Base-by-base conservation (phyloP, 2,888 invertebrate genomes). In the Linnaemya tessellans region DNA sequence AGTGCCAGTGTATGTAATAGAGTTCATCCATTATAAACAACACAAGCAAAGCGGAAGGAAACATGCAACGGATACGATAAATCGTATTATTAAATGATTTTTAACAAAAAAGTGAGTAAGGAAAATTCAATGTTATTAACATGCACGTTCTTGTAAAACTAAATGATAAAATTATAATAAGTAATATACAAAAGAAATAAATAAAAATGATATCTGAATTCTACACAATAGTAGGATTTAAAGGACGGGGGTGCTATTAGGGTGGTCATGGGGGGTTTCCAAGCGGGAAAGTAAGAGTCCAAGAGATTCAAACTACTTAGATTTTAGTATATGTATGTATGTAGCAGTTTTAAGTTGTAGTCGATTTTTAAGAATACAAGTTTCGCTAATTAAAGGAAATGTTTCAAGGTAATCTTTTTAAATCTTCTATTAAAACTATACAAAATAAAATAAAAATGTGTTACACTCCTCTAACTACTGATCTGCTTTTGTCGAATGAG, bases 41-140 rank as follows among this genome's bases (percentile, higher is more conserved):
- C 35, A 64, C 70, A 68, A 68, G 74, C 68, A 75, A 67, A 75
- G 41, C 38, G 78, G 70, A 58, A 74, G 70, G 68, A 67, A 68
- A 46, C 67, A 77, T 65, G 73, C 73, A 84, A 58, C 46, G 68
- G 77, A 74, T 67, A 73, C 80, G 64, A 43, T 65, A 84, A 73
- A 81, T 75, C 80, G 54, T 10, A 58, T 0, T n/a, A 8, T 20
- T 56, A 56, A 84, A 75, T 43, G 60, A 62, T 54, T 49, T 62
- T 5, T 11, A 13, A 67, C 60, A 56, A 7, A 77, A 78, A 67
- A 58, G 60, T 62, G 79, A 83, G 49, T 88, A 54, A 46, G 46
- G 15, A 38, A 38, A 38, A 38, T 13, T 11, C 11, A 62, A 22
- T 13, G 8, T 22, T 58, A 15, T 11, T 8, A 22, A 15, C 38